Evolutionary conservation across 2,797 vertebrate genomes (phyloP).

Genomic region (Enteromius anoplus): DNA sequence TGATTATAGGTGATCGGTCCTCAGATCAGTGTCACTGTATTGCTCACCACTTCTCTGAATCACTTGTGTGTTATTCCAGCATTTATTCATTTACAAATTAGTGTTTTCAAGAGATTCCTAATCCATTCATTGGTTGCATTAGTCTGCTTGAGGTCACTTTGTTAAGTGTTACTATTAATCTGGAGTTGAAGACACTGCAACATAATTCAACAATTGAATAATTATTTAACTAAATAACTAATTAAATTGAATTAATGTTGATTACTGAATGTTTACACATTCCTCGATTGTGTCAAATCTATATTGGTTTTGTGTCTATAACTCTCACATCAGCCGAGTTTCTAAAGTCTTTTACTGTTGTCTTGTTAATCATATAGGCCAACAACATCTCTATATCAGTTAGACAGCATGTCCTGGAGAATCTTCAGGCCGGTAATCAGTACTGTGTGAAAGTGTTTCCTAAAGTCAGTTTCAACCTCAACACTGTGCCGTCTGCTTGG

Average conservation of each 20-base stretch:
- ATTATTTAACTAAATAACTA: not conserved
- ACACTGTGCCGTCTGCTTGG: conserved; percentile 43
- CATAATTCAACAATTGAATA: not conserved
- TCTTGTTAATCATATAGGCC: not conserved
- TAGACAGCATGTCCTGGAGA: not conserved
- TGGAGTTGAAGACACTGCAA: not conserved
- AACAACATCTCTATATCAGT: not conserved
- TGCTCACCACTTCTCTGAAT: too few species aligned
- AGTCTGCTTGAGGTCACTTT: not conserved
- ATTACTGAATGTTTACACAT: not conserved
- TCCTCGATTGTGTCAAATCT: not conserved
- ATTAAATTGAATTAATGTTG: not conserved
- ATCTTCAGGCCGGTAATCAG: conserved; percentile 54
- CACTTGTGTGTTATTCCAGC: too few species aligned
- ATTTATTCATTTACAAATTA: not conserved
- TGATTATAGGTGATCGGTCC: too few species aligned
- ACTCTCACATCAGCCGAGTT: not conserved
- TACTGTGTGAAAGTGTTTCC: conserved; percentile 67
- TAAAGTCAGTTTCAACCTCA: accelerated
- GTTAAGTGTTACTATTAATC: not conserved
- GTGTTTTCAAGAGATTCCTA: not conserved
- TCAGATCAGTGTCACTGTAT: too few species aligned
- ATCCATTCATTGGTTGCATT: not conserved
- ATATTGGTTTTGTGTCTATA: too few species aligned
- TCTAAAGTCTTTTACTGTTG: not conserved